Base-by-base conservation (phyloP, 2,888 invertebrate species). In the Eristalis arbustorum region DNA sequence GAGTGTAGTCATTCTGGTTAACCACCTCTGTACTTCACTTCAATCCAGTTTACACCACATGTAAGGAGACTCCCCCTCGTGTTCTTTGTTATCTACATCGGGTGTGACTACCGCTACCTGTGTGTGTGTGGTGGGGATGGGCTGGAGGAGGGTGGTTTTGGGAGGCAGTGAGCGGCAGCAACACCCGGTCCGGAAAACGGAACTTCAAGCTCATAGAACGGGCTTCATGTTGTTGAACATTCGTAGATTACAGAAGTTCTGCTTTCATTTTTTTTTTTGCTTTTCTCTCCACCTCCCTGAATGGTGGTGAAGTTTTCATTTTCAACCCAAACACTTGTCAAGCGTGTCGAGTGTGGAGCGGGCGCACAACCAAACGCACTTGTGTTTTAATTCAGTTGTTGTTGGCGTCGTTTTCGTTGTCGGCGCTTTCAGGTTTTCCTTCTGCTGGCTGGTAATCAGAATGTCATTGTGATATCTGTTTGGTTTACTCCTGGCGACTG, bases 401-500 rank as follows among this genome's bases (percentile, higher is more conserved):
- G 25, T 25, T n/a, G n/a, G n/a, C n/a, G 56, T 74, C 57, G 57
- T 68, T 68, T 13, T 59, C 5, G 18, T 6, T 18, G 49, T 49
- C 49, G 18, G 49, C 1, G 49, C 8, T 49, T 49, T 8, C 18
- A 18, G 40, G n/a, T 42, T 8, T 23, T 62, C n/a, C 28, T 63
- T 61, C 31, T 31, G 31, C 31, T 31, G 31, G 37, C 64, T 71
- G 25, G 72, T 62, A 66, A 79, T 79, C 79, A 79, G 72, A 73
- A 79, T 72, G 66, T 59, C 59, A 59, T 79, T 79, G 79, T 79
- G 59, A 67, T 72, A 59, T 66, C 42, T 66, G 71, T 64, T 77
- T 28, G 71, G 59, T 72, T 79, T 61, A 61, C 42, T 67, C 66
- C 72, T 66, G 61, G 72, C 72, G 66, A 61, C 59, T n/a, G 61